Evolutionary conservation across 2,113 vertebrate genomes (phyloP), one percentile per base, ranked within the genome.

Genomic region (Colius striatus): DNA sequence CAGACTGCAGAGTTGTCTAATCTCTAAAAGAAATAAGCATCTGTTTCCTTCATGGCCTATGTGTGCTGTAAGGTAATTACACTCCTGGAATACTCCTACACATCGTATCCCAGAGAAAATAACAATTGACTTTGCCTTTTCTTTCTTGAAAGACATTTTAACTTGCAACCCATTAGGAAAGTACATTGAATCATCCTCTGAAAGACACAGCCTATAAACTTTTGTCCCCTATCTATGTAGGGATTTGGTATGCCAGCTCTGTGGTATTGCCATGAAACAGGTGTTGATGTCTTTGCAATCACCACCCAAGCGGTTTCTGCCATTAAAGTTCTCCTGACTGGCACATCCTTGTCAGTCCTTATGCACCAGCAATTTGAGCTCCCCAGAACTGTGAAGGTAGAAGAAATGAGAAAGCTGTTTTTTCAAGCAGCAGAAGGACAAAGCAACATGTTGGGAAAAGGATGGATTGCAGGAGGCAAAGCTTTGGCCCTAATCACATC

Each of bases 1-100:
- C 68, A 93, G n/a, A 18, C 61, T 87, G 80, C 36, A 84, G 55
- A 65, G 53, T 50, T 96, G 19, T 58, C 73, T 92, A 71, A 94
- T 95, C 88, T 88, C 65, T 61, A 54, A 92, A 96, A 93, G 79
- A 92, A 94, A 95, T 78, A 88, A 81, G 45, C 83, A 94, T 89
- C 90, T 96, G 85, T 96, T 96, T 95, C 93, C 93, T 95, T 86
- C 83, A 41, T 75, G 73, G 19, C 9, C 82, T 21, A 10, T 45
- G 60, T 66, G 55, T 71, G 61, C 61, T 41, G 91, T 86, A 88
- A 83, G 27, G 50, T 53, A 48, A 84, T 96, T 93, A 71, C 38
- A n/a, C 5, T 91, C 41, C 34, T 84, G 63, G 88, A 88, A 72
- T 57, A 79, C 45, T 71, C 54, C 84, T 71, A 72, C 30, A 4